Conservation (phyloP, 2,888 invertebrate species). For the Tridacna gigas region DNA sequence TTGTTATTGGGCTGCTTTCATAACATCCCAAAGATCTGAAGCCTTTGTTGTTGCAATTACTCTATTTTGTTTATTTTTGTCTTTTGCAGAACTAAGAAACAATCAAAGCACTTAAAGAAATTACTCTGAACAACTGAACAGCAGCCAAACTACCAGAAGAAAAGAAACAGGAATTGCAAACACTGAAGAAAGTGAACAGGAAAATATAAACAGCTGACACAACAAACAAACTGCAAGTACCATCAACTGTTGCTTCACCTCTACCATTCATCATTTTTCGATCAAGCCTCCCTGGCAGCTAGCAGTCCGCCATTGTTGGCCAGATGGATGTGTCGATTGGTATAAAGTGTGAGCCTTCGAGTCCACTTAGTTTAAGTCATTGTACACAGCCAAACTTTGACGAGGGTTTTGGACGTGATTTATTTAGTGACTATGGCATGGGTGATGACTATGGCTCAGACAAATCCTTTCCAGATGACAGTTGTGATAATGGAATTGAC, state of each 20-base stretch:
- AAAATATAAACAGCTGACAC: neutral
- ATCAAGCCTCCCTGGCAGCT: slow-evolving; percentile 22
- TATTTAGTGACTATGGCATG: slow-evolving; percentile 77
- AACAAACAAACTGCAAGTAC: neutral
- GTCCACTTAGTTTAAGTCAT: slow-evolving; percentile 77
- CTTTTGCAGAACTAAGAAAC: slow-evolving; percentile 1
- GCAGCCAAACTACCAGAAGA: neutral
- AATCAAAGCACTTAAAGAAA: neutral
- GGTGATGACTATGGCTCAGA: slow-evolving; percentile 80
- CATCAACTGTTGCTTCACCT: slow-evolving; percentile 12
- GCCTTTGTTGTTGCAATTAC: too few species aligned
- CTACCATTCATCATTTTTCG: slow-evolving; percentile 21
- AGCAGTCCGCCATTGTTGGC: slow-evolving; percentile 29
- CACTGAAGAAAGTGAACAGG: neutral
- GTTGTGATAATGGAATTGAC: slow-evolving; percentile 69
- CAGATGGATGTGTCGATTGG: slow-evolving; percentile 80
- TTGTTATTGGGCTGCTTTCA: too few species aligned
- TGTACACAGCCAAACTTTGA: slow-evolving; percentile 80
- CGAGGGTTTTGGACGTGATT: slow-evolving; percentile 78
- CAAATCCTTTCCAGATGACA: slow-evolving; percentile 77
- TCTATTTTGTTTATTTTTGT: too few species aligned
- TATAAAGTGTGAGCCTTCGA: slow-evolving; percentile 81
- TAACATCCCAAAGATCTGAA: too few species aligned
- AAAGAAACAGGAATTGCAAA: neutral
- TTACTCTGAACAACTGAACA: neutral